Evolutionary conservation across 2,888 invertebrate genomes (phyloP), one percentile per base, ranked within the genome.

Genomic region (Mechanitis messenoides): DNA sequence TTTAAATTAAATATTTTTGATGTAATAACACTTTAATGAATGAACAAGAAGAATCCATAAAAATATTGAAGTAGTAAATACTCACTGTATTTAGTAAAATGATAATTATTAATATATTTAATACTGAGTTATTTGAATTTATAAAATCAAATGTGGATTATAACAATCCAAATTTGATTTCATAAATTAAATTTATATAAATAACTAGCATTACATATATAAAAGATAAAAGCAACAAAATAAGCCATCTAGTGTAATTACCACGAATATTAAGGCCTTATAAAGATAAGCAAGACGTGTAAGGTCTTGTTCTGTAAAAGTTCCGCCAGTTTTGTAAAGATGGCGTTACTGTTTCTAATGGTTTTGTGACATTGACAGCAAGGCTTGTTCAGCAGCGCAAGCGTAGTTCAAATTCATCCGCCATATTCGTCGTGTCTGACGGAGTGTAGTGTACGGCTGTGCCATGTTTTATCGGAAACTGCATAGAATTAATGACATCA

Each of bases 351-450:
- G 31, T 62, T 67, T 69, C 59, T 61, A 67, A 72, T 80, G 79
- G 83, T 82, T 86, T 79, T 86, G 86, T 85, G 50, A 50, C 50
- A 50, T 84, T 84, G 85, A 68, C 72, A 73, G 58, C 54, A 11
- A 58, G 75, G 76, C 73, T 79, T 76, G 77, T 63, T 59, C 53
- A 42, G 74, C 69, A 69, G 80, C 83, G 88, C 88, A 87, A 83
- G 88, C 89, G 88, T 89, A 89, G 89, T 90, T 87, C 81, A 80
- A 87, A 87, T 83, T 83, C 88, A 84, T 87, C 89, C 88, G 90
- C 89, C 89, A 90, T 90, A 87, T 90, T 90, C 87, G 87, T 87
- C 87, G 88, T 87, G 87, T 88, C 88, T 83, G 85, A 80, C 87
- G 87, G 83, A 85, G 83, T 87, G 87, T 86, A 85, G 85, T 85